These are phyloP conservation scores for Pangasius sanitwongsei DNA, from an alignment of 2,797 vertebrate genomes.

Conservation along the genomic window DNA sequence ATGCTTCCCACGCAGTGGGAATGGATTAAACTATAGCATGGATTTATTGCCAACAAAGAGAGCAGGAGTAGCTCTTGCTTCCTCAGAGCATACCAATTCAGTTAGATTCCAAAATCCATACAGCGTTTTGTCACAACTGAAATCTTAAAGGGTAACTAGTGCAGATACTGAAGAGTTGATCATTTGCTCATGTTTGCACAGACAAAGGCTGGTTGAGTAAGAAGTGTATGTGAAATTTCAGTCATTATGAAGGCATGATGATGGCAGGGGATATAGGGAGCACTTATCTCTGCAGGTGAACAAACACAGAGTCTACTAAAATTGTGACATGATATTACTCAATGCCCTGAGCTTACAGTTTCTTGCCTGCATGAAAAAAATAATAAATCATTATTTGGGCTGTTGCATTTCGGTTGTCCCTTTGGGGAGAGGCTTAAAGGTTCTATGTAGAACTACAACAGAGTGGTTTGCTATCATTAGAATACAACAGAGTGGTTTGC, in stretches of 20 bases:
- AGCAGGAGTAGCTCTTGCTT: background rate
- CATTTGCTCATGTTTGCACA: background rate
- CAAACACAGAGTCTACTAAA: background rate
- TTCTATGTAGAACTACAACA: background rate
- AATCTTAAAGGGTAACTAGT: slow-evolving; percentile 27
- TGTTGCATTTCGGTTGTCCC: background rate
- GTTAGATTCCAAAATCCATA: background rate
- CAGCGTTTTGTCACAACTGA: background rate
- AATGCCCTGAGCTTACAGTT: background rate
- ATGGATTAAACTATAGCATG: background rate
- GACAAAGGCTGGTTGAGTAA: background rate
- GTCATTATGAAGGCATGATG: background rate
- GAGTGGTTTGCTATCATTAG: background rate
- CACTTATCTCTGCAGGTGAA: slow-evolving; percentile 27
- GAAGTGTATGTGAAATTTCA: background rate
- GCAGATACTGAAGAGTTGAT: slow-evolving; percentile 12
- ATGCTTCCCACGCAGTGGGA: background rate
- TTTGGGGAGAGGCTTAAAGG: background rate
- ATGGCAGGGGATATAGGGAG: background rate
- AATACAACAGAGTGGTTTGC: background rate
- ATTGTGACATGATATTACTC: background rate
- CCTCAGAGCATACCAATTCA: background rate
- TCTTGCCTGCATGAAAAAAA: background rate
- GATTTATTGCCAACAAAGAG: background rate
- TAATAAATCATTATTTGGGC: background rate